Evolutionary conservation across 2,113 vertebrate genomes (phyloP), one percentile per base, ranked within the genome.

Genomic region (Lethenteron reissneri): DNA sequence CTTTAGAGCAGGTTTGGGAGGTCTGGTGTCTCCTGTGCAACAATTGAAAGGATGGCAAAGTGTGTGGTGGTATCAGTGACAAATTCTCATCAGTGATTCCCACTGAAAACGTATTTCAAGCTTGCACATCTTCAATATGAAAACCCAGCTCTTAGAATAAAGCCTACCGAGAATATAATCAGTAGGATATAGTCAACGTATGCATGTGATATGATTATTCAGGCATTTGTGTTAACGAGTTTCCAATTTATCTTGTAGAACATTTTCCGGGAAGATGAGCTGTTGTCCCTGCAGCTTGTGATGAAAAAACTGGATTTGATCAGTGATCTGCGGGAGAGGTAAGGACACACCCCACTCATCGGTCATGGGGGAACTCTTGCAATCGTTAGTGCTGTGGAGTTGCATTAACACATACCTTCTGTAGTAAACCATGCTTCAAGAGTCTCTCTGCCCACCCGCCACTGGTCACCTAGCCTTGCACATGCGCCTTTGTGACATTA

Each of bases 221-320:
- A 64, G 69, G 9, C 12, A 56, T 17, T 71, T 57, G 76, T 41
- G 41, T 41, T 41, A 41, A 41, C 41, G 41, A 41, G 41, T 41
- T 41, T 41, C 41, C 41, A 41, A 41, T 41, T 41, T 41, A 41
- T 41, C 41, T 71, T 11, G 15, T 73, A 99, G 94, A 97, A 89
- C 86, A 96, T 91, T 0, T 99, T 99, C 77, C 94, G 87, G 81
- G 94, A 97, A 72, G 94, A 97, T 78, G 94, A 99, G 75, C 83
- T 97, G 69, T 75, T 85, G 75, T 87, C 87, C 0, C 82, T 99
- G 76, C 91, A 92, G 77, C 82, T 99, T 72, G 85, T 95, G 71
- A 78, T 97, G 81, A 99, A 92, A 80, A 99, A 99, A 72, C 79
- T 99, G 73, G 91, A 94, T 78, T 81, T 99, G 73, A 94, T 99